Conservation (phyloP, 2,797 vertebrate genomes). For the Tarsius wallacei region DNA sequence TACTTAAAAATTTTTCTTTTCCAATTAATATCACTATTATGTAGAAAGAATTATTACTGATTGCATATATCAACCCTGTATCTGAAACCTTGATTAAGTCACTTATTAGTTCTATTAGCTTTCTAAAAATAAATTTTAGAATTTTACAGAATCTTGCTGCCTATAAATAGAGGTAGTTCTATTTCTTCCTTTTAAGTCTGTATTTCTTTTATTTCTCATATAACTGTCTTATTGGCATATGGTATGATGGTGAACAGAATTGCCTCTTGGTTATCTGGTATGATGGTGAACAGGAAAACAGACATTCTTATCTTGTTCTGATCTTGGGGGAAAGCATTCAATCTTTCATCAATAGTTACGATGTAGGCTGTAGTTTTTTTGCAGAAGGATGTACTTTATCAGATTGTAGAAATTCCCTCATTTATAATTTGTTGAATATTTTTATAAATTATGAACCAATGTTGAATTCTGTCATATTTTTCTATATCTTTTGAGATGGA, state of each 20-base stretch:
- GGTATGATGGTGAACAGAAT: neutral
- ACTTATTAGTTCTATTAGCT: constrained; percentile 11
- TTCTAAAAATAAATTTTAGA: neutral
- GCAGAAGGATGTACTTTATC: neutral
- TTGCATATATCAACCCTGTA: neutral
- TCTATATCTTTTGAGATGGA: neutral
- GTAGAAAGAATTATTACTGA: constrained; percentile 41
- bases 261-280: neutral
- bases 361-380: neutral
- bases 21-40: neutral
- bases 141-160: neutral
- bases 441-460: neutral
- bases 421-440: neutral
- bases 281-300: neutral
- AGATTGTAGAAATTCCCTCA: neutral
- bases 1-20: constrained; percentile 44
- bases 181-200: neutral
- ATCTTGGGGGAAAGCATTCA: neutral
- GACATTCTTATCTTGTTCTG: neutral
- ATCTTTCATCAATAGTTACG: neutral
- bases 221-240: neutral
- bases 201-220: constrained; percentile 41
- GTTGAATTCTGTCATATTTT: constrained; percentile 12
- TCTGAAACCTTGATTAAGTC: constrained; percentile 24
- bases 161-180: neutral